Conservation (phyloP, 1,140 invertebrate genomes). For the Lepidurus apus region DNA sequence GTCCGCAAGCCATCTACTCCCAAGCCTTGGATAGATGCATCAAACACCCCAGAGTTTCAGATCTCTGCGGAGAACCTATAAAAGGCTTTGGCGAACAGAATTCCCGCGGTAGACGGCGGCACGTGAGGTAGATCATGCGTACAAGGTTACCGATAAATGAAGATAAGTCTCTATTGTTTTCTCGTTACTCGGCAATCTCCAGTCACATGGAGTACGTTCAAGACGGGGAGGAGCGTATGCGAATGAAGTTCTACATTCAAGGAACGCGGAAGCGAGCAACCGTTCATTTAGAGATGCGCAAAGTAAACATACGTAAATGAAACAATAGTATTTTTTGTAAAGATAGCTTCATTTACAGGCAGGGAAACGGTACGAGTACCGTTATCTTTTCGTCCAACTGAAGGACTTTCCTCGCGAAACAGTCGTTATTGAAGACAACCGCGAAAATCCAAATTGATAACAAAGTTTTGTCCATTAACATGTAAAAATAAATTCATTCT, state of each 20-base stretch:
- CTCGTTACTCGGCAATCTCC: constrained; percentile 49
- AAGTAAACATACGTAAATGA: constrained; percentile 53
- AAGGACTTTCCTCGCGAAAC: constrained; percentile 58
- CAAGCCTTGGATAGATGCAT: constrained; percentile 68
- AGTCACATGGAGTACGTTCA: constrained; percentile 67
- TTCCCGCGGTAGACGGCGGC: constrained; percentile 61
- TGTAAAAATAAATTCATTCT: neutral
- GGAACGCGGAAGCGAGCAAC: constrained; percentile 70
- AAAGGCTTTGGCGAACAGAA: constrained; percentile 81
- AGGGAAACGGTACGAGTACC: constrained; percentile 67
- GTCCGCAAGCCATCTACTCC: constrained; percentile 75
- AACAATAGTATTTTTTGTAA: constrained; percentile 14
- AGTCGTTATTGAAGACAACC: constrained; percentile 37
- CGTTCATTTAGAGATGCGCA: constrained; percentile 75
- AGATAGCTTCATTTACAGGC: constrained; percentile 55
- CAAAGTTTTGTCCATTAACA: neutral
- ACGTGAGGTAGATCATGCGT: constrained; percentile 51
- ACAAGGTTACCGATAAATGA: constrained; percentile 1
- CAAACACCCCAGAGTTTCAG: constrained; percentile 60
- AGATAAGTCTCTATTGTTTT: neutral
- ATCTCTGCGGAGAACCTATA: constrained; percentile 75
- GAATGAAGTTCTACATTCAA: constrained; percentile 85
- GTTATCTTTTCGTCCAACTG: constrained; percentile 75
- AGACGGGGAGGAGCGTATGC: constrained; percentile 68
- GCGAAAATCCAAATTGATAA: neutral